Percentiles rank a stretch among this genome's conserved stretches.
Evolutionary conservation across 2,888 invertebrate genomes (phyloP).

Genomic region (Trachelus iudaicus): DNA sequence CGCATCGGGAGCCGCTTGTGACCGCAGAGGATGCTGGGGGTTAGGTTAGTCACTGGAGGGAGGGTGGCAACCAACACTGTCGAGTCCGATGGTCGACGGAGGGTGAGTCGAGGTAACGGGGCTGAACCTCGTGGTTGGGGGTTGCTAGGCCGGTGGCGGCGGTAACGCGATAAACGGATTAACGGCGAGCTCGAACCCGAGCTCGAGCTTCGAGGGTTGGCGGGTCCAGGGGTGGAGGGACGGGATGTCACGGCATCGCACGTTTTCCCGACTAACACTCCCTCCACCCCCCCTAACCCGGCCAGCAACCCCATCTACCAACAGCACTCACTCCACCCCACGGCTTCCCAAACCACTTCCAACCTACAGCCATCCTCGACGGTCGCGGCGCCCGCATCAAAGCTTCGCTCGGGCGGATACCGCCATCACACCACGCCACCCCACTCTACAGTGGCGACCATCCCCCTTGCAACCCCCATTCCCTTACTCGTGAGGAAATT

Average conservation of each 20-base stretch:
- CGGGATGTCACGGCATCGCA: slow-evolving; percentile 58
- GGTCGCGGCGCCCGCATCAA: slow-evolving; percentile 43
- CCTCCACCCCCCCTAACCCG: slow-evolving; percentile 22
- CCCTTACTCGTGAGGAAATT: slow-evolving; percentile 8
- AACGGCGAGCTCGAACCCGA: slow-evolving; percentile 57
- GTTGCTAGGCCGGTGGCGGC: slow-evolving; percentile 52
- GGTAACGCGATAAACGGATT: slow-evolving; percentile 65
- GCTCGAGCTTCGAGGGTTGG: slow-evolving; percentile 41
- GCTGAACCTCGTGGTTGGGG: slow-evolving; percentile 11
- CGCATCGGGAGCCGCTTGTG: slow-evolving; percentile 11
- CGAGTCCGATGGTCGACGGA: too few relatives aligned
- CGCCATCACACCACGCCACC: slow-evolving; percentile 12
- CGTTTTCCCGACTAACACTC: slow-evolving; percentile 49
- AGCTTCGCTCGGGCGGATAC: slow-evolving; percentile 42
- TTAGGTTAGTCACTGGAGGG: slow-evolving; percentile 2
- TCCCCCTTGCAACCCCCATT: slow-evolving; percentile 21
- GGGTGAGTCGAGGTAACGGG: slow-evolving; percentile 9
- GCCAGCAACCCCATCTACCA: too few relatives aligned
- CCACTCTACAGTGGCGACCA: slow-evolving; percentile 8
- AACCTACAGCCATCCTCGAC: neutral
- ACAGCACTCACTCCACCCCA: neutral
- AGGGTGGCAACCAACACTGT: too few relatives aligned
- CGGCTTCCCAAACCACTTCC: slow-evolving; percentile 5
- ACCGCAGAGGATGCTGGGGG: slow-evolving; percentile 19
- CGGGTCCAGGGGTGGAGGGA: slow-evolving; percentile 29